Conservation (phyloP, 2,797 vertebrate genomes). For the Pogoniulus pusillus region DNA sequence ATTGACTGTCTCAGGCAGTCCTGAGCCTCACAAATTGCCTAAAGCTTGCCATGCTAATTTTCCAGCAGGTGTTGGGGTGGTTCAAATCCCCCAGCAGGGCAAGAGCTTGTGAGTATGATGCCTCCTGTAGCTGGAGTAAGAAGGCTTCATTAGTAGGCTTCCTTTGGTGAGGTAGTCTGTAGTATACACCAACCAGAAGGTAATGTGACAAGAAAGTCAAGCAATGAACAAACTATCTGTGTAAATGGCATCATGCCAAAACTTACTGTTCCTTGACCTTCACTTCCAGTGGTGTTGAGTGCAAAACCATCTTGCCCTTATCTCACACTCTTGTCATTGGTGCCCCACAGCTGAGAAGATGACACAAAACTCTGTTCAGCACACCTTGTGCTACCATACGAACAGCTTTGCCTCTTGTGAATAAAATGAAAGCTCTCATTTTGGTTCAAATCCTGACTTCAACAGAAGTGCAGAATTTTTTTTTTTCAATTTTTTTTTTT, state of each 20-base stretch:
- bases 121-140: too few species aligned
- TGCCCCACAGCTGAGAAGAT: not conserved
- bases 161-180: too few species aligned
- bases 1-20: not conserved
- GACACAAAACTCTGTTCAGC: not conserved
- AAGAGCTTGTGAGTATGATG: too few species aligned
- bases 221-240: not conserved
- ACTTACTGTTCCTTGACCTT: not conserved
- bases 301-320: not conserved
- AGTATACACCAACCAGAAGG: too few species aligned
- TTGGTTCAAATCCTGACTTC: not conserved
- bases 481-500: too few species aligned
- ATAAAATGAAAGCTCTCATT: not conserved
- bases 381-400: not conserved
- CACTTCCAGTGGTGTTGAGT: not conserved
- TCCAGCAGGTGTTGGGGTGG: too few species aligned
- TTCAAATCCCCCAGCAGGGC: too few species aligned
- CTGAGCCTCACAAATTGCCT: too few species aligned
- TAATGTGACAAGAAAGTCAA: not conserved
- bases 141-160: too few species aligned
- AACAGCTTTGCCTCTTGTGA: not conserved
- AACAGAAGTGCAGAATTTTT: not conserved
- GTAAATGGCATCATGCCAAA: not conserved
- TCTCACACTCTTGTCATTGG: not conserved
- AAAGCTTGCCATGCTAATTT: too few species aligned